phyloP scores from a whole-genome alignment of 2,797 vertebrate genomes.

The Iguana delicatissima region DNA sequence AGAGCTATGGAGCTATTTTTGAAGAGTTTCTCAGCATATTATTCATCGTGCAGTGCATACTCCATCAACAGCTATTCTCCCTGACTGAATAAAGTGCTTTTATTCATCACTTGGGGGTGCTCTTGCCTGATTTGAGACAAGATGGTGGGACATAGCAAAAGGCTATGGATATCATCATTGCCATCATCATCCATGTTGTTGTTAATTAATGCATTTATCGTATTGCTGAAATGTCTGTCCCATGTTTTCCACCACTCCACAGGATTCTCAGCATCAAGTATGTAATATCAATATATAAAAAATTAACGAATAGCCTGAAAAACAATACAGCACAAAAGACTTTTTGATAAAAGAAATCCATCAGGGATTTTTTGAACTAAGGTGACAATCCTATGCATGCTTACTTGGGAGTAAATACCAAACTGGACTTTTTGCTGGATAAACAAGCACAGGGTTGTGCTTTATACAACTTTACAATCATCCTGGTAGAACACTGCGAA shows the following conservation, averaged over 20 bases:
- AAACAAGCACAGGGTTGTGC: too few species aligned
- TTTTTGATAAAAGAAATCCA: not conserved
- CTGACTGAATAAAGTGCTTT: not conserved
- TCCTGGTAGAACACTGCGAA: not conserved
- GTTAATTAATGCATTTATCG: not conserved
- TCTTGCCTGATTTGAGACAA: constrained; percentile 19
- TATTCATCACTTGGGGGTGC: constrained; percentile 21
- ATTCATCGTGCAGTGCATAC: constrained; percentile 15
- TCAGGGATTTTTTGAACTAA: not conserved
- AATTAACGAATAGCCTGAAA: too few species aligned
- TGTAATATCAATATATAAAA: not conserved
- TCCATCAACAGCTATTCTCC: not conserved
- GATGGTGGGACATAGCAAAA: not conserved
- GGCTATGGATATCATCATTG: not conserved
- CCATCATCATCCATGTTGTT: not conserved
- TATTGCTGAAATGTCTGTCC: not conserved
- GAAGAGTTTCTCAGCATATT: not conserved
- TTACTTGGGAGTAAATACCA: not conserved
- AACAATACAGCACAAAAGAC: too few species aligned
- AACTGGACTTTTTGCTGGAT: not conserved
- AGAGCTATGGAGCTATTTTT: constrained; percentile 2
- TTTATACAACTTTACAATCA: too few species aligned
- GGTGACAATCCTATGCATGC: not conserved
- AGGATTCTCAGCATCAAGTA: not conserved
- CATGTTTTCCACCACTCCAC: not conserved